Base-by-base conservation (phyloP, 1,140 invertebrate genomes). In the Eumeta japonica region DNA sequence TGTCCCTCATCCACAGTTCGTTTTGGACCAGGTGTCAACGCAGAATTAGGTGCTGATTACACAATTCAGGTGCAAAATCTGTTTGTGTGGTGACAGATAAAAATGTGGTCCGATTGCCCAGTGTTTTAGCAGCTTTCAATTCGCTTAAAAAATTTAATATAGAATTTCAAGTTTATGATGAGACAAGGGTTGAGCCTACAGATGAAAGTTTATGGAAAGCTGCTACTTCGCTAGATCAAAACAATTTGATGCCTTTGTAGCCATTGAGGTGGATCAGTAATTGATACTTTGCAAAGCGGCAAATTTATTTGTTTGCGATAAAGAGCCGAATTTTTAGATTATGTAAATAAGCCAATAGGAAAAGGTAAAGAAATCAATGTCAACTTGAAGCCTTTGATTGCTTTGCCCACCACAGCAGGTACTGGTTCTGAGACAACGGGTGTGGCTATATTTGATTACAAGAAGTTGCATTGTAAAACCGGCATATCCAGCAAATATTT, bases 361-460 rank as follows among this genome's bases (percentile, higher is more conserved):
- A 90, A 87, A 65, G 89, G 84, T 14, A 86, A 89, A 52, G 83
- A 86, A 31, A 81, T 92, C 3, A 76, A 72, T n/a, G 82, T 86
- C 2, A 68, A 80, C 27, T 61, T 94, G 24, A 92, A 92, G 55
- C 92, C 92, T 14, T 70, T 94, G 38, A 89, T 94, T 62, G 92
- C 90, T 39, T 80, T 95, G 40, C 90, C 92, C 28, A 95, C 92
- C 10, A 95, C 92, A 10, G 87, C 91, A 13, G 92, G 92, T 27
- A 95, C 92, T 1, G 92, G 92, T 24, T 92, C 89, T 47, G 92
- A 95, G 67, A 93, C 91, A 1, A 95, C 92, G 10, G 90, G 91
- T 2, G 86, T 91, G 18, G 83, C 86, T 17, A 89, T 95, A 46
- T 94, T 95, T 70, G 92, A 94, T 71, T 90, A 89, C 52, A 80